Evolutionary conservation across 2,888 invertebrate species (phyloP).

Genomic region (Octonoba sinensis): DNA sequence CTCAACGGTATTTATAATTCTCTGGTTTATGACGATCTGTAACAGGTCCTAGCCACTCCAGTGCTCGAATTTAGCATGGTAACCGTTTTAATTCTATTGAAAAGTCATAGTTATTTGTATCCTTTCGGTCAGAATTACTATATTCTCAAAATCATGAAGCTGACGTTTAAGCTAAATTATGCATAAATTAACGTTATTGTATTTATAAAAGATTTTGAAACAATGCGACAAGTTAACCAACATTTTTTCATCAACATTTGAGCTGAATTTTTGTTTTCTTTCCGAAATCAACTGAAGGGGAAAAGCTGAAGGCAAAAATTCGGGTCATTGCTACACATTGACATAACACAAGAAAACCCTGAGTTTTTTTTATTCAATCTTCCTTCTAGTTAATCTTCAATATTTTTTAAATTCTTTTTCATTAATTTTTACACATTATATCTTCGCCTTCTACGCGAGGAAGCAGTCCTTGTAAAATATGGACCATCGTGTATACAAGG

Average conservation of each 20-base stretch:
- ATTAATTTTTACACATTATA: conserved; percentile 16
- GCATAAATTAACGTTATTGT: too few relatives aligned
- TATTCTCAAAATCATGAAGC: too few relatives aligned
- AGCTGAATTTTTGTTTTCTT: not conserved
- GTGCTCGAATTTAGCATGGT: too few relatives aligned
- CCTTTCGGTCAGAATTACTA: too few relatives aligned
- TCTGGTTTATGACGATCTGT: too few relatives aligned
- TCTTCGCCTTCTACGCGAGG: conserved; percentile 41
- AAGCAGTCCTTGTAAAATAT: conserved; percentile 56
- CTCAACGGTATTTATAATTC: too few relatives aligned
- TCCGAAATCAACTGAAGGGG: not conserved
- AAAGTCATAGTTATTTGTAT: too few relatives aligned
- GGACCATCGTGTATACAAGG: conserved; percentile 37
- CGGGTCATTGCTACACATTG: conserved; percentile 57
- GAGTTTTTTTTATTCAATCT: conserved; percentile 42
- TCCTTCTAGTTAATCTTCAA: conserved; percentile 38
- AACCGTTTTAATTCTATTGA: too few relatives aligned
- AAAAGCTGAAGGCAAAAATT: conserved; percentile 49
- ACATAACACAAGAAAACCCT: conserved; percentile 62
- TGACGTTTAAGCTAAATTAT: too few relatives aligned
- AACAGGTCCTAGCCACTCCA: too few relatives aligned
- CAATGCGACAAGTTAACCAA: not conserved
- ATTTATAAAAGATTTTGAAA: not conserved
- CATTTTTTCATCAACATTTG: not conserved
- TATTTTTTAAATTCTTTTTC: conserved; percentile 23